Conservation (phyloP, 2,888 invertebrate genomes). For the Cryptophagus acutangulus region DNA sequence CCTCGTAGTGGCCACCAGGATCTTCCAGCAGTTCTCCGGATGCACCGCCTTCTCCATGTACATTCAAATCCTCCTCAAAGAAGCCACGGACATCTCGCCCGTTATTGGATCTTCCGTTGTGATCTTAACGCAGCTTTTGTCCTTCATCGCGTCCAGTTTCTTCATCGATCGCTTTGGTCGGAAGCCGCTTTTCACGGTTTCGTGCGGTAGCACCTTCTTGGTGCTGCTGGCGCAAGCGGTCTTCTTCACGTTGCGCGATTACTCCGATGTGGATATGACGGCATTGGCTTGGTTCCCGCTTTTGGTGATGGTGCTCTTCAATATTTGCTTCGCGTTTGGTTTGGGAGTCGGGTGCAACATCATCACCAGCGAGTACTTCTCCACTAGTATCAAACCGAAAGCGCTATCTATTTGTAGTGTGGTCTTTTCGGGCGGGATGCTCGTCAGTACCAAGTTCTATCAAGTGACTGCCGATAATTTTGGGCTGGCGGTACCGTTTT, state of each 20-base stretch:
- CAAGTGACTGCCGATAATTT: constrained; percentile 33
- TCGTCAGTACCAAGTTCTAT: constrained; percentile 36
- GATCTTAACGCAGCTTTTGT: constrained; percentile 17
- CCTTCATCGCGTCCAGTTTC: constrained; percentile 26
- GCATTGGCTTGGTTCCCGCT: constrained; percentile 32
- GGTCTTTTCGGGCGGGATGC: constrained; percentile 32
- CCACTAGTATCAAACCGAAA: constrained; percentile 37
- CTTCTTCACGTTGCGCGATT: constrained; percentile 38
- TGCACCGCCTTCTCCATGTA: constrained; percentile 34
- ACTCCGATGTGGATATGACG: constrained; percentile 22
- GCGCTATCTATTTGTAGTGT: constrained; percentile 34
- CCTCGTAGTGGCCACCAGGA: constrained; percentile 28
- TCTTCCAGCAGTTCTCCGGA: constrained; percentile 38
- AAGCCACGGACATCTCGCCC: constrained; percentile 15
- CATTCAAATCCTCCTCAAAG: constrained; percentile 27
- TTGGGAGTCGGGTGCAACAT: constrained; percentile 29
- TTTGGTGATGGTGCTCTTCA: constrained; percentile 26
- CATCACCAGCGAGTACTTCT: constrained; percentile 33
- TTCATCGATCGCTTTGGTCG: constrained; percentile 32
- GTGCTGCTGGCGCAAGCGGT: constrained; percentile 24
- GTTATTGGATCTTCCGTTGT: constrained; percentile 18
- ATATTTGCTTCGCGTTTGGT: constrained; percentile 28
- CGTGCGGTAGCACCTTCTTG: constrained; percentile 23
- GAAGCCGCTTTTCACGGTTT: constrained; percentile 29
- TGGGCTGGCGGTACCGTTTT: constrained; percentile 36